Evolutionary conservation across 2,888 invertebrate genomes (phyloP), one percentile per base, ranked within the genome.

Genomic region (Harpalus rufipes): DNA sequence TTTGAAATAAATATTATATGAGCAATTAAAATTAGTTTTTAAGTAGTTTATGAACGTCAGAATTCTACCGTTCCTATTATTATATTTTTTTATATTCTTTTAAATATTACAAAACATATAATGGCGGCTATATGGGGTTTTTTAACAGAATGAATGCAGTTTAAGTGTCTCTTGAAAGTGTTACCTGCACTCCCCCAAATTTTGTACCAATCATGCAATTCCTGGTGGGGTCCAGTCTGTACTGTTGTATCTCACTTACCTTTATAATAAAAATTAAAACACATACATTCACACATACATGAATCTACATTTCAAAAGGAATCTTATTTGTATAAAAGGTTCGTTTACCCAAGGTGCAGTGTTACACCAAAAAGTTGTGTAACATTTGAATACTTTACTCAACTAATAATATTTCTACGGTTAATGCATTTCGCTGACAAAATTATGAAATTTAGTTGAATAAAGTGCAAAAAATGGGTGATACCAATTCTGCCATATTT

Each of bases 181-280:
- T 82, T 83, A 83, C 83, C 83, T 83, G 83, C n/a, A 56, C 59
- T 83, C 76, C 32, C 83, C 74, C 16, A 83, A 72, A 83, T 61
- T 51, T 78, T 84, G 80, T 80, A 85, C 68, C 80, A 78, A 85
- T 80, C 85, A 85, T 85, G 85, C 85, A 85, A 63, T 85, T 85
- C 80, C 85, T 72, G 32, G 79, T 65, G 68, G 85, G 65, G 85
- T 72, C 85, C 80, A 80, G 85, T 85, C 85, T 80, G 85, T 80
- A 85, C 85, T 65, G 41, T 72, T 59, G 16, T 58, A 18, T 79
- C 16, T 80, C 85, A 85, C 85, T 85, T 85, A 85, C 85, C 85
- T 85, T 85, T 21, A 0, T 58, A 79, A 14, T 85, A 82, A 65
- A 82, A 79, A 83, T 81, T 81, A 85, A 82, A 80, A 58, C 72